These are phyloP conservation scores for Myxocyprinus asiaticus DNA, from an alignment of 2,113 vertebrate genomes.

Conservation along the genomic window DNA sequence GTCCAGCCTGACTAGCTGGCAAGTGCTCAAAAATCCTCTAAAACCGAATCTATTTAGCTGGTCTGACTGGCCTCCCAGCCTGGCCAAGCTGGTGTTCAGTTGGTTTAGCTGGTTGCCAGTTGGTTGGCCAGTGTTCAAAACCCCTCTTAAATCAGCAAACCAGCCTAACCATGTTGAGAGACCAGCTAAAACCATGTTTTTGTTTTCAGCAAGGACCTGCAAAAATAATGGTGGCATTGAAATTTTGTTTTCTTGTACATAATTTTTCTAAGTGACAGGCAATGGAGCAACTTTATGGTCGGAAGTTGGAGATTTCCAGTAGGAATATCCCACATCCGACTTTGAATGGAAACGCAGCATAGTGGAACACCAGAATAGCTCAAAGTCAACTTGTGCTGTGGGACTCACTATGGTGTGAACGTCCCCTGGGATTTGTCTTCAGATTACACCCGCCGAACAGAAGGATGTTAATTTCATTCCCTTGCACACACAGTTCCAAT, in stretches of 20 bases:
- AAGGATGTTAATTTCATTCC: conserved; percentile 34
- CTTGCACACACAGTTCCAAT: conserved; percentile 31
- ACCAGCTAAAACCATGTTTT: no score
- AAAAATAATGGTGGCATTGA: neutral
- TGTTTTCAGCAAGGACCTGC: no score
- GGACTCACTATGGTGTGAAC: neutral
- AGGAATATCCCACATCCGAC: neutral
- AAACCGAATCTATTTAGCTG: no score
- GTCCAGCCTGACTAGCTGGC: no score
- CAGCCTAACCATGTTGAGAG: no score
- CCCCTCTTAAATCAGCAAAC: no score
- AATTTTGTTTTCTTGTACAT: neutral
- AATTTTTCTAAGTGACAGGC: neutral
- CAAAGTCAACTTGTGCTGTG: conserved; percentile 1
- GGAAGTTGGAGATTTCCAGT: neutral
- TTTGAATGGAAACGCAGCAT: neutral
- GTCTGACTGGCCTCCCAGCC: no score
- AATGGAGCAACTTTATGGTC: neutral
- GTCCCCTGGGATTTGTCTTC: conserved; percentile 23
- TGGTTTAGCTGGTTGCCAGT: no score
- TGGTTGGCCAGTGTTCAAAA: no score
- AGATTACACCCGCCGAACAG: conserved; percentile 37
- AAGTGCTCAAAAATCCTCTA: no score
- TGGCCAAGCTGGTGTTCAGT: no score
- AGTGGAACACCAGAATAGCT: neutral